A percentile compares a stretch with the other conserved stretches of the same genome.
These are phyloP conservation scores for Aspidapion aeneum DNA, from an alignment of 2,888 invertebrate genomes.

Conservation along the genomic window DNA sequence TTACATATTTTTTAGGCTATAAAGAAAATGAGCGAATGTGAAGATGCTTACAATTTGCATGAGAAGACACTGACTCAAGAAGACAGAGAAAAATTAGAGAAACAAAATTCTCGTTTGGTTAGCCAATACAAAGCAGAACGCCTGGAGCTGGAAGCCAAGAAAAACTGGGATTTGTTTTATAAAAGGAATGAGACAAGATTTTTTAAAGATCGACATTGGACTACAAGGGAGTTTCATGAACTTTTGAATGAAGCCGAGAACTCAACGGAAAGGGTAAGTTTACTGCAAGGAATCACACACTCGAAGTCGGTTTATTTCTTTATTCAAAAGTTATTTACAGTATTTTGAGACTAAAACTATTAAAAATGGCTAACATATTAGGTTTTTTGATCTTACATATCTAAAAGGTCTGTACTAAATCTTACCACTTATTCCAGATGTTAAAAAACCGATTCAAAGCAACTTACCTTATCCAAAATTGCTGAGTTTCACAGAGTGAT, in stretches of 20 bases:
- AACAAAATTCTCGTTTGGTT: constrained; percentile 67
- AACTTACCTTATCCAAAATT: no score
- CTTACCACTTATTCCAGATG: no score
- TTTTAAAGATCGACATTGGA: constrained; percentile 97
- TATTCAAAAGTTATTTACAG: no score
- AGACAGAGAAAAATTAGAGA: constrained; percentile 59
- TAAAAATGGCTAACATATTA: no score
- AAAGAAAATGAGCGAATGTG: not conserved
- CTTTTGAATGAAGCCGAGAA: constrained; percentile 42
- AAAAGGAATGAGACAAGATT: constrained; percentile 91
- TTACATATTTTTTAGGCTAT: no score
- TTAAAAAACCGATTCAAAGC: no score
- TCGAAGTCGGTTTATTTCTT: no score
- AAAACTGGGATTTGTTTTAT: constrained; percentile 96
- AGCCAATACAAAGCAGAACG: constrained; percentile 71
- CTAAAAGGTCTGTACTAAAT: no score
- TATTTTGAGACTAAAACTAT: no score
- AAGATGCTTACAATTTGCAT: constrained; percentile 27
- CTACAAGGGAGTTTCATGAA: constrained; percentile 81
- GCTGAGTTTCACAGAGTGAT: no score
- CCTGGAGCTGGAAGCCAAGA: constrained; percentile 78
- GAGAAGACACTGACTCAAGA: constrained; percentile 54
- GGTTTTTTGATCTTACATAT: no score
- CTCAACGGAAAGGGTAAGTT: constrained; percentile 25
- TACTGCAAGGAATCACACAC: no score